phyloP scores from a whole-genome alignment of 2,888 invertebrate genomes.

The Tipula vernalis region DNA sequence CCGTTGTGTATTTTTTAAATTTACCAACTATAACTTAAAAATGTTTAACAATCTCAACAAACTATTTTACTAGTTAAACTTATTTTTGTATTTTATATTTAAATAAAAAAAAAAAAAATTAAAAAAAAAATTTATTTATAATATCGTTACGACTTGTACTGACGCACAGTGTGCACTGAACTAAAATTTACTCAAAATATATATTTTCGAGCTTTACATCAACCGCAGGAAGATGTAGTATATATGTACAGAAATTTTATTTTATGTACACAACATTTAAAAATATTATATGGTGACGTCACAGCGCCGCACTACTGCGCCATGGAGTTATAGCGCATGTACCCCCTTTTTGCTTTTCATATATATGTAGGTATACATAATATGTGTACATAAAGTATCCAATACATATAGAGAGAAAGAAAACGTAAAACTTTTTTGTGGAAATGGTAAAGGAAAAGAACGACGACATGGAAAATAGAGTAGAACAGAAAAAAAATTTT shows the following conservation, averaged over 20 bases:
- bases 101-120: too few relatives aligned
- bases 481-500: background rate
- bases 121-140: background rate
- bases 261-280: background rate
- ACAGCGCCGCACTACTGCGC: constrained; percentile 12
- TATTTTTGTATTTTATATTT: too few relatives aligned
- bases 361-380: background rate
- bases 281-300: constrained; percentile 10
- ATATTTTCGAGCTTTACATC: background rate
- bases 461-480: background rate
- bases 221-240: constrained; percentile 5
- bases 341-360: background rate
- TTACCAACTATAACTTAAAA: background rate
- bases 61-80: background rate
- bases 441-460: background rate
- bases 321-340: constrained; percentile 5
- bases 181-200: constrained; percentile 15
- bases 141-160: constrained; percentile 25
- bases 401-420: background rate
- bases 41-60: background rate
- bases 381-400: background rate
- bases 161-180: constrained; percentile 30
- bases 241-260: background rate
- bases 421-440: background rate
- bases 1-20: constrained; percentile 22